Base-by-base conservation (phyloP, 2,113 vertebrate species). In the Canis aureus region DNA sequence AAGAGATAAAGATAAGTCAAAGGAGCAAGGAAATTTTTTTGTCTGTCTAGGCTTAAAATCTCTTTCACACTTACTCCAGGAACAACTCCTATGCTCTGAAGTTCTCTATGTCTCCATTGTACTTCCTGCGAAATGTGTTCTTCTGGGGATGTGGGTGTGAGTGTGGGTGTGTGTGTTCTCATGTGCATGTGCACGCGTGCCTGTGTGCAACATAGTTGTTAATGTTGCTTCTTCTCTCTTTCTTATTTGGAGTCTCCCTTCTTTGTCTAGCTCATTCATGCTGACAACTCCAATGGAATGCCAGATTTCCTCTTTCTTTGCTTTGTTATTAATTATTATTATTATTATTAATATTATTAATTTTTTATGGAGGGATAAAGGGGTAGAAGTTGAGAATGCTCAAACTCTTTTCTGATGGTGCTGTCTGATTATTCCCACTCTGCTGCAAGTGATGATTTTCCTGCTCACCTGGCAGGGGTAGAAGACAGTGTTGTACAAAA, bases 161-260 rank as follows among this genome's bases (percentile, higher is more conserved):
- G 0, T 12, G 19, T 55, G 49, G 64, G 19, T 27, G 8, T 35
- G 27, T 12, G 22, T 20, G 22, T 43, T 43, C 43, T 43, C 43
- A 43, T 1, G 32, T 7, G 0, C 16, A 25, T 8, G 0, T 27
- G 49, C 25, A 4, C 10, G 1, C 8, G n/a, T 79, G 27, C 15
- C 15, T 55, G 9, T 4, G 2, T 22, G 19, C 3, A 51, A 76
- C 43, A 11, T 78, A 49, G 20, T 64, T 27, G 23, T 62, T 53
- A 8, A 29, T 55, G 11, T 55, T 22, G 55, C 73, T 67, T 66
- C 2, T 16, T 53, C 83, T 35, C 17, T 27, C 8, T 74, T 76
- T 66, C 16, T 35, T 32, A 59, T 6, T n/a, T 74, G 59, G 35
- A 83, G 67, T 67, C 25, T 80, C 86, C 86, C 19, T 93, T 38